Percentiles rank a stretch among this genome's conserved stretches.
Evolutionary conservation across 2,888 invertebrate species (phyloP).

Genomic region (Acleris sparsana): DNA sequence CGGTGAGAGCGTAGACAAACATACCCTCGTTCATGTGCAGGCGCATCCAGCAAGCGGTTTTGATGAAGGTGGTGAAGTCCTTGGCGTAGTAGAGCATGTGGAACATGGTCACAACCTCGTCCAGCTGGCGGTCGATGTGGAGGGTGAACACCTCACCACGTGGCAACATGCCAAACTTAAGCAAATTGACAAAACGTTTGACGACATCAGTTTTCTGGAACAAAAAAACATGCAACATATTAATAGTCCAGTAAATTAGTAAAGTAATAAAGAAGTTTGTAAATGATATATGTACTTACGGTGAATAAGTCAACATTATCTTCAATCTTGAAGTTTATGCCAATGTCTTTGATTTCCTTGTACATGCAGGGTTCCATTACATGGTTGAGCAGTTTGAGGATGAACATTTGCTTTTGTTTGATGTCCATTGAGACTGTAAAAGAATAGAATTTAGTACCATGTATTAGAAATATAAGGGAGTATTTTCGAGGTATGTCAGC

Average conservation of each 20-base stretch:
- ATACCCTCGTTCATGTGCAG: slow-evolving; percentile 81
- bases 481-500: no score
- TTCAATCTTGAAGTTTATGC: slow-evolving; percentile 70
- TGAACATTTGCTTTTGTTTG: slow-evolving; percentile 72
- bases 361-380: slow-evolving; percentile 75
- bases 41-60: slow-evolving; percentile 80
- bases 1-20: slow-evolving; percentile 82
- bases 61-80: slow-evolving; percentile 77
- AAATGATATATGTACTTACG: slow-evolving; percentile 48
- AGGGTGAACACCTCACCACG: slow-evolving; percentile 80
- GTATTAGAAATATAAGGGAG: no score
- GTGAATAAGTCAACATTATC: slow-evolving; percentile 65
- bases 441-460: slow-evolving; percentile 8
- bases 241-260: background rate
- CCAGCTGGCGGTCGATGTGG: slow-evolving; percentile 74
- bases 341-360: slow-evolving; percentile 72
- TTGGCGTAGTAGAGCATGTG: slow-evolving; percentile 81
- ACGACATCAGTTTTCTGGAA: slow-evolving; percentile 83
- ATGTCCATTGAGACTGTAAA: slow-evolving; percentile 67
- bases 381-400: slow-evolving; percentile 80
- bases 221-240: slow-evolving; percentile 6
- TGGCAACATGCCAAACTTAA: slow-evolving; percentile 83
- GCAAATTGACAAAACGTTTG: slow-evolving; percentile 80
- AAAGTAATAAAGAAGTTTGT: slow-evolving; percentile 8
- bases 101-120: slow-evolving; percentile 79